phyloP scores from a whole-genome alignment of 92 coral and sea anemone species.

The Heteractis magnifica region DNA sequence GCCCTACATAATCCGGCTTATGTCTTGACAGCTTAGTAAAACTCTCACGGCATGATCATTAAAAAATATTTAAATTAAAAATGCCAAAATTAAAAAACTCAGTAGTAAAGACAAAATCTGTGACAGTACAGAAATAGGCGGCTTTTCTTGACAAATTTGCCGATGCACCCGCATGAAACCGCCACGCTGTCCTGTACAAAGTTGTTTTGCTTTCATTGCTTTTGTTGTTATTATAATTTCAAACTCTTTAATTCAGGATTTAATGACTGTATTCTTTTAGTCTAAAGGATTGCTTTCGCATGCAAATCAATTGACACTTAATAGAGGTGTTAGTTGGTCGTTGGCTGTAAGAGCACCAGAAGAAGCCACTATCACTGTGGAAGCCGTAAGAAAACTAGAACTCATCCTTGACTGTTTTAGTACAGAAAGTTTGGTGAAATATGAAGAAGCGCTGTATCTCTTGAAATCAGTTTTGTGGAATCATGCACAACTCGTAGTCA shows the following conservation, averaged over 20 bases:
- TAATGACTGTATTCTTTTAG: background rate
- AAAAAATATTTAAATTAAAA: too few species aligned
- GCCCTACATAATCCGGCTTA: background rate
- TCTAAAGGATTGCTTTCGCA: background rate
- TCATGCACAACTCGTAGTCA: too few species aligned
- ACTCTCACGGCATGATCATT: background rate
- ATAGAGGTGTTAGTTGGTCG: background rate
- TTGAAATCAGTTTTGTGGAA: too few species aligned
- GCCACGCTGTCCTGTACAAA: background rate
- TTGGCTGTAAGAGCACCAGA: background rate
- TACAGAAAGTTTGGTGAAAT: too few species aligned
- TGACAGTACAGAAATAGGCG: too few species aligned
- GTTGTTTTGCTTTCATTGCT: background rate
- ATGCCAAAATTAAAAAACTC: too few species aligned
- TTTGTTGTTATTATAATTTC: background rate
- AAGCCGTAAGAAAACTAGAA: too few species aligned
- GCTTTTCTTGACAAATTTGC: background rate
- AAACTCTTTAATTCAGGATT: background rate
- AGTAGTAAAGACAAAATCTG: too few species aligned
- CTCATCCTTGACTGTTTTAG: too few species aligned
- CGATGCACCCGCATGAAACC: background rate
- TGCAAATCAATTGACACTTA: constrained; percentile 2
- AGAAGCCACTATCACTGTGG: background rate
- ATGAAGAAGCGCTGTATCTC: too few species aligned
- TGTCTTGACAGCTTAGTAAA: background rate